Percentiles rank a stretch among this genome's conserved stretches.
Evolutionary conservation across 2,888 invertebrate genomes (phyloP).

Genomic region (Lordiphosa andalusiaca): DNA sequence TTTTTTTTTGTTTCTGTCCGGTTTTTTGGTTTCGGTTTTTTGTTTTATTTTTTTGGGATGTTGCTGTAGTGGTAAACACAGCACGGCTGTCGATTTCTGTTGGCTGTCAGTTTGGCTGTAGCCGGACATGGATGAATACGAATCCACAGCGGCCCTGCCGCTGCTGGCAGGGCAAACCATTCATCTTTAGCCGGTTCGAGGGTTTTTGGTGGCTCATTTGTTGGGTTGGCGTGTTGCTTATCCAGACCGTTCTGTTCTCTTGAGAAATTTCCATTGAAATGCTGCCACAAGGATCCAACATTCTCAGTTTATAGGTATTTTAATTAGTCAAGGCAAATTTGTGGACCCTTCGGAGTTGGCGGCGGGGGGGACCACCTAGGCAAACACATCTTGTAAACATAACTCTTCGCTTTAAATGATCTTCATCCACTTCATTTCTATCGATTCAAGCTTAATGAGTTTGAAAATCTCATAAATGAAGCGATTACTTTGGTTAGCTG

Average conservation of each 20-base stretch:
- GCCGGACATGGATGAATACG: constrained; percentile 45
- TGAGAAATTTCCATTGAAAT: constrained; percentile 67
- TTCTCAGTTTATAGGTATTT: constrained; percentile 68
- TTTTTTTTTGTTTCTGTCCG: constrained; percentile 24
- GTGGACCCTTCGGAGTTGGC: constrained; percentile 1
- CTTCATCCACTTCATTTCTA: constrained; percentile 27
- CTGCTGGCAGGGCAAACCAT: constrained; percentile 44
- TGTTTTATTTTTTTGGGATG: constrained; percentile 38
- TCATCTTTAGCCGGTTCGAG: constrained; percentile 71
- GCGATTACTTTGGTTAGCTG: constrained; percentile 53
- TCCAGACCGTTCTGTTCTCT: constrained; percentile 43
- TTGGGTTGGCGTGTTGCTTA: constrained; percentile 70
- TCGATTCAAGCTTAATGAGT: constrained; percentile 74
- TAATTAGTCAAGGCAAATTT: constrained; percentile 58
- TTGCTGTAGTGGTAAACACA: constrained; percentile 65
- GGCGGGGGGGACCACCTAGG: constrained; percentile 54
- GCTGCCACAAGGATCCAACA: constrained; percentile 65
- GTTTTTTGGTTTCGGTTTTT: constrained; percentile 28
- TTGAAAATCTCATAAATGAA: constrained; percentile 63
- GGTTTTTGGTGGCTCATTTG: constrained; percentile 40
- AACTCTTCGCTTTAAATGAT: constrained; percentile 47
- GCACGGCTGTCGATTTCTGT: constrained; percentile 69
- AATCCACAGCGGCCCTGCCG: constrained; percentile 30
- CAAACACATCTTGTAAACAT: constrained; percentile 47
- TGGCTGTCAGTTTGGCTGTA: constrained; percentile 53